Percentiles rank a stretch among this genome's conserved stretches.
These are phyloP conservation scores for Holotrichia oblita DNA, from an alignment of 1,140 invertebrate species.

Conservation along the genomic window DNA sequence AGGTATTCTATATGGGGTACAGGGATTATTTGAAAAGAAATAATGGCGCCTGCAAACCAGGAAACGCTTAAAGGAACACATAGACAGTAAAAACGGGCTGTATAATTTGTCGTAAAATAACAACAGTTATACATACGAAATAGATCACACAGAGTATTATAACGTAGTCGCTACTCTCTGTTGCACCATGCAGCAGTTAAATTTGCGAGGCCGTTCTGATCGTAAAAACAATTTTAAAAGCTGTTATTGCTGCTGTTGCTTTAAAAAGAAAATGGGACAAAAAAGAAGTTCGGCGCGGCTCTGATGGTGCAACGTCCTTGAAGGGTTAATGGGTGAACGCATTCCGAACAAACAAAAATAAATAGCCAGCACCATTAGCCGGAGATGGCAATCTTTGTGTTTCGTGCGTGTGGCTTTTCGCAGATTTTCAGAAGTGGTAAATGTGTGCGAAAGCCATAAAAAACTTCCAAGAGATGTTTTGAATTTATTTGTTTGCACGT, in stretches of 20 bases:
- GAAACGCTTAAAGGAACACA: constrained; percentile 23
- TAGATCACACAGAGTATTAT: constrained; percentile 31
- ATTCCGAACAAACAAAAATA: not conserved
- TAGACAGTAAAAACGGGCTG: constrained; percentile 25
- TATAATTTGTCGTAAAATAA: constrained; percentile 22
- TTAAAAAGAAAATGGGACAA: not conserved
- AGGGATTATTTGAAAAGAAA: not conserved
- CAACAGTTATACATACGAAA: constrained; percentile 27
- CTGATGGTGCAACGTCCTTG: constrained; percentile 11
- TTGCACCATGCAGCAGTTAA: constrained; percentile 28
- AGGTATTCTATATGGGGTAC: too few relatives aligned
- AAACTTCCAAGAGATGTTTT: too few relatives aligned
- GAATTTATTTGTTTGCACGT: too few relatives aligned
- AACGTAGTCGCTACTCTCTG: constrained; percentile 10
- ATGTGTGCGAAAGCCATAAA: not conserved
- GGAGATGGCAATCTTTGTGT: not conserved
- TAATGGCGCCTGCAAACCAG: constrained; percentile 16
- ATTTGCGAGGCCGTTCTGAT: constrained; percentile 16
- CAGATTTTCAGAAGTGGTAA: not conserved
- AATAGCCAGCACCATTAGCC: not conserved
- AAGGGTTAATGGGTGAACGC: not conserved
- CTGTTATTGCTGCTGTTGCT: too few relatives aligned
- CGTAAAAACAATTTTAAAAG: constrained; percentile 22
- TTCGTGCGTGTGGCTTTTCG: not conserved
- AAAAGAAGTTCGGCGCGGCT: not conserved